Evolutionary conservation across 2,113 vertebrate genomes (phyloP), one percentile per base, ranked within the genome.

Genomic region (Tonatia bakeri): DNA sequence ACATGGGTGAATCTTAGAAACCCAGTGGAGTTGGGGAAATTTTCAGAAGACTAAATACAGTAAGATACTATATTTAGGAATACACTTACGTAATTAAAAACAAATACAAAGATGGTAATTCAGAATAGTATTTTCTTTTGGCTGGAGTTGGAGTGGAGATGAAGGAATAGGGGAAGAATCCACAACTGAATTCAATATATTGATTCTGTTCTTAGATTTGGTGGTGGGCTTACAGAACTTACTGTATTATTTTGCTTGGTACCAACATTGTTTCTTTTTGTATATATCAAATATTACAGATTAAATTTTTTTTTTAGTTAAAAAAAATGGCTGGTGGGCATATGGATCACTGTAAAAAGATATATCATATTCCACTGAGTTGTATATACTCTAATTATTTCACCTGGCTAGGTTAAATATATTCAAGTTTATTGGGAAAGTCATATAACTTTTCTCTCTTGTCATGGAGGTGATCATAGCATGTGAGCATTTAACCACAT

Each of bases 171-270:
- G 31, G 16, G 22, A 70, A 65, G 52, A 64, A 16, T 22, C 45
- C 10, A n/a, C 12, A 56, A n/a, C 59, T 79, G 77, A 24, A 72
- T 67, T 65, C 45, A 40, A 26, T 12, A 56, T 65, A 72, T 79
- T 84, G 54, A 67, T 88, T 43, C 88, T 56, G 16, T 69, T 77
- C 33, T 95, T 90, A 81, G 73, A 67, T 90, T 75, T 81, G 40
- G 73, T 90, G 26, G 11, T 75, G 45, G 61, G 56, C 75, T 92
- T 50, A 86, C 38, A 93, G 72, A 72, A 75, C n/a, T 72, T 1
- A 45, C 61, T 93, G 47, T 92, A 38, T 52, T 79, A n/a, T 94
- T 85, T 86, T 95, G 38, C 22, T 90, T 95, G n/a, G 77, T 93
- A 85, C 64, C 20, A 59, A 59, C 24, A 15, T 64, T 90, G 77